Evolutionary conservation across 2,888 invertebrate species (phyloP), one percentile per base, ranked within the genome.

Genomic region (Rhodophaea formosa): DNA sequence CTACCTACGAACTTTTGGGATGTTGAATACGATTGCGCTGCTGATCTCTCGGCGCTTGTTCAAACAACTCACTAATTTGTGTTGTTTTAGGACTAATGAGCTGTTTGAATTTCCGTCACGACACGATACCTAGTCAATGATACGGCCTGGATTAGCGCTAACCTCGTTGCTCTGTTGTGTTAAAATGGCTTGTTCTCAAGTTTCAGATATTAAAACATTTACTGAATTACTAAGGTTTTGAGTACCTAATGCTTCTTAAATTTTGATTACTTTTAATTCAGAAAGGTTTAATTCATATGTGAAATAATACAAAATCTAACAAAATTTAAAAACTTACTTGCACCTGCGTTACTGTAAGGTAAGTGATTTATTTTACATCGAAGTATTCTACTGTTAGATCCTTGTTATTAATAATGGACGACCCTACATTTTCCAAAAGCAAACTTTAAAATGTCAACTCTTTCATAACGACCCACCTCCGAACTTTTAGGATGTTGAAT

Each of bases 31-130:
- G 64, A 64, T 52, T 60, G 54, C 42, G 64, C 62, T 65, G 65
- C 70, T n/a, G n/a, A n/a, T n/a, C n/a, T n/a, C n/a, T n/a, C n/a
- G n/a, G n/a, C n/a, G n/a, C n/a, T n/a, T n/a, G n/a, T n/a, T n/a
- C n/a, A n/a, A n/a, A n/a, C n/a, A n/a, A n/a, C n/a, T n/a, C n/a
- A n/a, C n/a, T n/a, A n/a, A n/a, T n/a, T n/a, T n/a, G n/a, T n/a
- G 80, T 88, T 88, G 78, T 84, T 86, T 86, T n/a, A 86, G 84
- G 85, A 74, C 79, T 80, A 82, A 88, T 82, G 75, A 82, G 75
- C 69, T 70, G 75, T 76, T 77, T 72, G 74, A 79, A 80, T 79
- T 77, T 81, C 70, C 68, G 70, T 79, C 79, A 75, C 75, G 75
- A 67, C 79, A 75, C 75, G 75, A 68, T 69, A 68, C 64, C 64